Conservation (phyloP, 1,140 invertebrate genomes). For the Oscheius sp. region DNA sequence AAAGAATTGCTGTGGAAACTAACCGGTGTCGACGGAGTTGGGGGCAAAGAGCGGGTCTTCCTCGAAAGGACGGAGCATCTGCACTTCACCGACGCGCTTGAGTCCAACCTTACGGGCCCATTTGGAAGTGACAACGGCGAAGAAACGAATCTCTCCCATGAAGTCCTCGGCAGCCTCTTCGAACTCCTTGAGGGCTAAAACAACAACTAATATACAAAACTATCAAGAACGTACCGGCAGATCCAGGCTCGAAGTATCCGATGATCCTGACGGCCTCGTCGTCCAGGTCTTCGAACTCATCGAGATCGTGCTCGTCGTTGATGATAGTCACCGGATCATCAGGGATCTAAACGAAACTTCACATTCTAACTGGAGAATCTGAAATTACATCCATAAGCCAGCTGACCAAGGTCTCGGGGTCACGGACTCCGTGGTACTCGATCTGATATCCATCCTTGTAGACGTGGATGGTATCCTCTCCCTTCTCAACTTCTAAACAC, state of each 20-base stretch:
- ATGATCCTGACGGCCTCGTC: slow-evolving; percentile 60
- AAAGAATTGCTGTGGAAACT: not conserved
- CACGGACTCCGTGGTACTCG: slow-evolving; percentile 60
- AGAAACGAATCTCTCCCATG: slow-evolving; percentile 61
- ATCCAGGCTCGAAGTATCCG: slow-evolving; percentile 61
- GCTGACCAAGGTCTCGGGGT: slow-evolving; percentile 60
- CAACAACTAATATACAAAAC: not conserved
- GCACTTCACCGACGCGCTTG: slow-evolving; percentile 58
- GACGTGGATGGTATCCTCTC: slow-evolving; percentile 60
- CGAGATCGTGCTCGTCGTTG: slow-evolving; percentile 60
- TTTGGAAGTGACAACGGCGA: slow-evolving; percentile 60
- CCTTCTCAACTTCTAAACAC: slow-evolving; percentile 58
- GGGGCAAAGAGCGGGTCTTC: slow-evolving; percentile 60
- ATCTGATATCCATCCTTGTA: slow-evolving; percentile 61
- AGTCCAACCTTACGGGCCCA: slow-evolving; percentile 60
- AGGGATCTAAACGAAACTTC: slow-evolving; percentile 49
- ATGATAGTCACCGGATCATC: slow-evolving; percentile 61
- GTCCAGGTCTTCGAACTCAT: slow-evolving; percentile 60
- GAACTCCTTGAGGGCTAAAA: slow-evolving; percentile 58
- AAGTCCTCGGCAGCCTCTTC: slow-evolving; percentile 61
- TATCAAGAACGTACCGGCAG: slow-evolving; percentile 36
- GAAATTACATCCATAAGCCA: slow-evolving; percentile 59
- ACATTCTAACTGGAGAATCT: not conserved
- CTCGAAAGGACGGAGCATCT: slow-evolving; percentile 59
- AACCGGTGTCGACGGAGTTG: slow-evolving; percentile 52